A percentile compares a stretch with the other conserved stretches of the same genome.
phyloP scores from a whole-genome alignment of 2,797 vertebrate genomes.

The Hybognathus amarus region DNA sequence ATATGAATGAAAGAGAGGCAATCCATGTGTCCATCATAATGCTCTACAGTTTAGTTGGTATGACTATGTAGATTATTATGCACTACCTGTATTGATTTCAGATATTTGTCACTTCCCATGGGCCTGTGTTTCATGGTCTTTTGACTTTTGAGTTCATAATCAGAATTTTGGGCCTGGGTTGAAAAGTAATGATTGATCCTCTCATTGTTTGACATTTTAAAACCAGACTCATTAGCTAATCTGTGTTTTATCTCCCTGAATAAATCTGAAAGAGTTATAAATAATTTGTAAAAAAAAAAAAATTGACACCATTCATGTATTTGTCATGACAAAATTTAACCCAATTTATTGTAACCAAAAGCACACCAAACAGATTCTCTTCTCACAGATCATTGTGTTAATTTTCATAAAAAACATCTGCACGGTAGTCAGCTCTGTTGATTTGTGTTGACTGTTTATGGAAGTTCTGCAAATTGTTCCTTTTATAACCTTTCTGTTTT shows the following conservation, averaged over 20 bases:
- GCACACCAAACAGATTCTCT: neutral
- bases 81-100: conserved; percentile 59
- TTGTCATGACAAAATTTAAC: conserved; percentile 29
- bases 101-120: conserved; percentile 70
- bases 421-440: neutral
- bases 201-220: conserved; percentile 71
- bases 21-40: conserved; percentile 51
- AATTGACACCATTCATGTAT: conserved; percentile 40
- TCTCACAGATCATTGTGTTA: neutral
- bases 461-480: neutral
- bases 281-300: conserved; percentile 59
- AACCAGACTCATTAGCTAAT: conserved; percentile 80
- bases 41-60: conserved; percentile 58
- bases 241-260: conserved; percentile 69
- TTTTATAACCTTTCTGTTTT: neutral
- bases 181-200: conserved; percentile 64
- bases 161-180: conserved; percentile 77
- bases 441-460: neutral
- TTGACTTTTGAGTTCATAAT: conserved; percentile 80
- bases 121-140: conserved; percentile 77
- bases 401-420: neutral
- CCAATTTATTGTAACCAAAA: neutral
- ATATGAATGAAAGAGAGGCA: conserved; percentile 41
- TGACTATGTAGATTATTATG: conserved; percentile 63
- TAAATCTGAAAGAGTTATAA: conserved; percentile 64